Evolutionary conservation across 2,797 vertebrate species (phyloP), one percentile per base, ranked within the genome.

Genomic region (Pipistrellus nathusii): DNA sequence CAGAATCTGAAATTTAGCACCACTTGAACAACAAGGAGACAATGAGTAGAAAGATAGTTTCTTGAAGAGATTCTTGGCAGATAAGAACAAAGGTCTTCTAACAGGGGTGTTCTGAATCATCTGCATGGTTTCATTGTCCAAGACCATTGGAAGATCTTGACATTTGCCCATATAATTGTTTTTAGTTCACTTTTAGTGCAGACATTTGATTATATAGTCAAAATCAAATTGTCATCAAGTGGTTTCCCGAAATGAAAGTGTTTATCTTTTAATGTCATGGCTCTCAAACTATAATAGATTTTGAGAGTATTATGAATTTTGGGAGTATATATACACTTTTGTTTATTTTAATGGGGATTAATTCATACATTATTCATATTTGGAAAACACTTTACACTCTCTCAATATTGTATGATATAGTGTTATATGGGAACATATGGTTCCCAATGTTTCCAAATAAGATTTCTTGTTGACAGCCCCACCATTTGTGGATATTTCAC

Each of bases 311-410:
- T 46, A 38, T 41, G 76, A 89, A 87, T 35, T 91, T 94, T 20
- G 75, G 59, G 46, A 44, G 27, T 71, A 76, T 17, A 78, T 10
- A 72, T 23, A 81, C 10, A 35, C 25, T 82, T 93, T 88, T 51
- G 30, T 75, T 69, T 69, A 69, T 90, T 83, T 94, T 96, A 90
- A 75, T 93, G 73, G 48, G 10, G 75, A 68, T 64, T 84, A 73
- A 44, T 9, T 59, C 32, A 85, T 85, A n/a, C n/a, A 80, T 91
- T 90, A 89, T 91, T 95, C 5, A 89, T 71, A 83, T 91, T 64
- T 81, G 38, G 23, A 85, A 75, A 75, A 76, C 6, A 57, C 11
- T 88, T 69, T 69, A 46, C 57, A 71, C 46, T 44, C 77, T 91
- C 20, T 89, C 30, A 72, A 0, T 73, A 30, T 90, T 83, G 23